Evolutionary conservation across 2,797 vertebrate genomes (phyloP), one percentile per base, ranked within the genome.

Genomic region (Sebastes glaucus): DNA sequence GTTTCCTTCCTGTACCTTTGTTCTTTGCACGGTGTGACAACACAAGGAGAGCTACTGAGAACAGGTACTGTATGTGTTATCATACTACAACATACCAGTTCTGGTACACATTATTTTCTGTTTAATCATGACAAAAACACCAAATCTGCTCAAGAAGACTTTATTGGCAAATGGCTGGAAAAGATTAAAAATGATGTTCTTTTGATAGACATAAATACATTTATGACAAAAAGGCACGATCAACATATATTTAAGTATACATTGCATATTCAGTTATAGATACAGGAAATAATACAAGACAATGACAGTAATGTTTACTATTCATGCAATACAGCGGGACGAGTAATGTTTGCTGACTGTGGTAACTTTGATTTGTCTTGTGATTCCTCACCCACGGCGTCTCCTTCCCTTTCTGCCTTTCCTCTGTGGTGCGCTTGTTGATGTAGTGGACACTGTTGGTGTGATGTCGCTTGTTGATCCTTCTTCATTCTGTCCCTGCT

Each of bases 161-260:
- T 65, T 65, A 65, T 65, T 65, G 22, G 33, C 33, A 72, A 18
- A 1, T 61, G 4, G 30, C 11, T 18, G 5, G 4, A 18, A 74
- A 61, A 74, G n/a, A 1, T 0, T 0, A 22, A 53, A 42, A 42
- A 42, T 42, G 0, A 33, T 42, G 11, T 5, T 68, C 18, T 33
- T 56, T 6, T 53, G 32, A 56, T 9, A 62, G 11, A 32, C n/a
- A 60, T 42, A 9, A n/a, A n/a, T 5, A 78, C 7, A 35, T 27
- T 57, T 49, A 75, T 6, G 9, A 75, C 11, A 73, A 80, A 2
- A 73, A 16, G 13, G 1, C 7, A 42, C 18, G 9, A 8, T 32
- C 2, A 28, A 6, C 13, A 78, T 22, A 62, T 30, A 60, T 46
- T 62, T 27, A 27, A 49, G 61, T 62, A 38, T 16, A 38, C 20